Evolutionary conservation across 2,113 vertebrate genomes (phyloP).

Genomic region (Emydocephalus ijimae): DNA sequence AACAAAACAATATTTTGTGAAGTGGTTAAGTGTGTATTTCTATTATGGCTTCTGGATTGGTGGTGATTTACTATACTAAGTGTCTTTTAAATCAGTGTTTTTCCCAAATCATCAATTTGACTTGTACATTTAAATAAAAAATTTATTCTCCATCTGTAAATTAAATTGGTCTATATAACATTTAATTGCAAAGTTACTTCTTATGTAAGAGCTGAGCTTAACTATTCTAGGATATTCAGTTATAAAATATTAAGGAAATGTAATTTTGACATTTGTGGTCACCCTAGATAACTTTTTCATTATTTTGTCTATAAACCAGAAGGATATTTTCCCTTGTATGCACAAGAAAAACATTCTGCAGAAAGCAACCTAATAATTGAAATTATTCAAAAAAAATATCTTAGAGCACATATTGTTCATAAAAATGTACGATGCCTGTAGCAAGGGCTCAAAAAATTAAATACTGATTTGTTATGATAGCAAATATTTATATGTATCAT

Average conservation of each 20-base stretch:
- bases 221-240: neutral
- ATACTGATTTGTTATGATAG: neutral
- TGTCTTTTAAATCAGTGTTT: neutral
- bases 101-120: neutral
- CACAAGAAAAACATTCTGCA: neutral
- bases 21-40: constrained; percentile 18
- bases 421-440: neutral
- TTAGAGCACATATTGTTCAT: neutral
- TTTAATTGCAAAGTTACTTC: neutral
- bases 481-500: neutral
- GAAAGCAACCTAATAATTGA: neutral
- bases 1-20: constrained; percentile 20
- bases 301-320: neutral
- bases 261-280: neutral
- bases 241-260: neutral
- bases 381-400: neutral
- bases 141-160: neutral
- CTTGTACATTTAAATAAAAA: neutral
- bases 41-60: neutral
- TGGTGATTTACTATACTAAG: neutral
- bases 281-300: neutral
- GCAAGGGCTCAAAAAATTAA: neutral
- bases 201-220: neutral
- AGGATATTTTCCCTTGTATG: neutral
- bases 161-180: neutral